Conservation (phyloP, 2,888 invertebrate species). For the Stenodera caucasica region DNA sequence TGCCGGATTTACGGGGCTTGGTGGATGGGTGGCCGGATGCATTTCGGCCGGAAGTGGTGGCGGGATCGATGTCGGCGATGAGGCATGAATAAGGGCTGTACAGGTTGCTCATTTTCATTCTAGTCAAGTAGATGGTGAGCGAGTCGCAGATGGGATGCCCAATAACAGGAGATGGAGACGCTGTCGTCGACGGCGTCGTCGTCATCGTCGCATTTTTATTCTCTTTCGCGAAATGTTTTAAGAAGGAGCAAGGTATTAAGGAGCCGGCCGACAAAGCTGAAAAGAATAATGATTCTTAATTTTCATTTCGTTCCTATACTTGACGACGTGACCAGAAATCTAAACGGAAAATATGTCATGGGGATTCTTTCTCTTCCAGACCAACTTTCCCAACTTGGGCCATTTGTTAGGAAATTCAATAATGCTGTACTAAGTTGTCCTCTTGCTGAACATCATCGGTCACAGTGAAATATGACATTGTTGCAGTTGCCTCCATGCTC, state of each 20-base stretch:
- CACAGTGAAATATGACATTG: constrained; percentile 54
- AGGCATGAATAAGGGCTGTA: constrained; percentile 39
- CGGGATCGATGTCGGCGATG: constrained; percentile 21
- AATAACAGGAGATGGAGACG: constrained; percentile 50
- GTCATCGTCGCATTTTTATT: constrained; percentile 57
- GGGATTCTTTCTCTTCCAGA: constrained; percentile 53
- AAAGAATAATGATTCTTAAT: constrained; percentile 59
- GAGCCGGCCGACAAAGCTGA: constrained; percentile 56
- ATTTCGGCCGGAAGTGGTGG: not conserved
- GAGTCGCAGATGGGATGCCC: constrained; percentile 52
- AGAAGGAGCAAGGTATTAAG: constrained; percentile 55
- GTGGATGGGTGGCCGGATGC: constrained; percentile 2
- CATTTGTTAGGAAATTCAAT: constrained; percentile 58
- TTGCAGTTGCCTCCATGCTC: constrained; percentile 25
- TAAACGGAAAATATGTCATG: constrained; percentile 52
- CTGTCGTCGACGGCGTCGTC: constrained; percentile 49
- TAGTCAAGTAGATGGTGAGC: constrained; percentile 47
- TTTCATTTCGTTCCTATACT: constrained; percentile 58
- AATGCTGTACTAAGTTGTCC: constrained; percentile 56
- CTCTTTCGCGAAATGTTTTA: constrained; percentile 52
- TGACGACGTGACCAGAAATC: constrained; percentile 55
- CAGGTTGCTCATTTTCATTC: constrained; percentile 47
- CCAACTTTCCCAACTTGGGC: constrained; percentile 52
- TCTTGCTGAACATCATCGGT: constrained; percentile 54
- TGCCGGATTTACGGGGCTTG: too few relatives aligned